These are phyloP conservation scores for Acanthosepion pharaonis DNA, from an alignment of 2,888 invertebrate species.

Conservation along the genomic window DNA sequence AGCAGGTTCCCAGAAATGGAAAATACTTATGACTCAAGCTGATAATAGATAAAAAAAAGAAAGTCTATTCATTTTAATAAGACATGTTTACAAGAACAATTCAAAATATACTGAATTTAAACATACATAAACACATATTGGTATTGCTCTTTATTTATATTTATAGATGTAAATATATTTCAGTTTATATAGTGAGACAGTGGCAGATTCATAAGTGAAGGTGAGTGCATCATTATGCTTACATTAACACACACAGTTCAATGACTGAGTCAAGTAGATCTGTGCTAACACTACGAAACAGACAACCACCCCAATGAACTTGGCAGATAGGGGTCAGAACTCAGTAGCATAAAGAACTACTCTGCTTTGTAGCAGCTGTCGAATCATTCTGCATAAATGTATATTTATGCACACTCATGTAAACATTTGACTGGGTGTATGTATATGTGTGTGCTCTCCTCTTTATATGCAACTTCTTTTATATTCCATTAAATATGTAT, in stretches of 20 bases:
- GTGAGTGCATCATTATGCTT: no score
- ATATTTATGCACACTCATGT: conserved; percentile 1
- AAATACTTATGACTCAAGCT: no score
- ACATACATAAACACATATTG: not conserved
- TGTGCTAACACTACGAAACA: not conserved
- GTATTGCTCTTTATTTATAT: not conserved
- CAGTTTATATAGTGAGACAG: not conserved
- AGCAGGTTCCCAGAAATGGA: no score
- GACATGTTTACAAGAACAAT: no score
- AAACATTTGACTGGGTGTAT: no score
- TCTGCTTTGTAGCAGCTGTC: not conserved
- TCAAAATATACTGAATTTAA: no score
- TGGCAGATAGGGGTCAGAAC: not conserved
- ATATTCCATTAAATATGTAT: not conserved
- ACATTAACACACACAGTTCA: not conserved
- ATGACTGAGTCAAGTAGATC: not conserved
- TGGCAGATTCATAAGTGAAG: not conserved
- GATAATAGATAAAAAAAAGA: no score
- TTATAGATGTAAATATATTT: not conserved
- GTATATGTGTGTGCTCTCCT: no score
- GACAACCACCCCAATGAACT: not conserved
- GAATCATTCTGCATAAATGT: not conserved
- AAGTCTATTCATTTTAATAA: no score
- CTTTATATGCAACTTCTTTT: not conserved
- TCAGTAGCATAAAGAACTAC: not conserved